Conservation (phyloP, 2,888 invertebrate species). For the Cordylochernes scorpioides region DNA sequence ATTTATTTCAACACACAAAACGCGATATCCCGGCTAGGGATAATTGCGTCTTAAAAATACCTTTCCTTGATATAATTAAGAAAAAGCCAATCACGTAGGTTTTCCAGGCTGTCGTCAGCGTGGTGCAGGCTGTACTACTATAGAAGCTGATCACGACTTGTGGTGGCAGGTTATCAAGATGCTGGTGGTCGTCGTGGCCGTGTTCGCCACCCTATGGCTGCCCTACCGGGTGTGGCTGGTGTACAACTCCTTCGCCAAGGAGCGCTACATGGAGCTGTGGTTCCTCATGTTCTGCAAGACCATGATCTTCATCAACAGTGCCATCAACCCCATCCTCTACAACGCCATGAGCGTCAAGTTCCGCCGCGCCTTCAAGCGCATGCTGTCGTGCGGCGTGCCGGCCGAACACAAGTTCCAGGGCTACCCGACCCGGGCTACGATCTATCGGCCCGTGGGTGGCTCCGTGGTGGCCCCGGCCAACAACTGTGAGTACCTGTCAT, state of each 20-base stretch:
- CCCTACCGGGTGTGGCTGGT: slow-evolving; percentile 34
- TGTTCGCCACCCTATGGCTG: slow-evolving; percentile 34
- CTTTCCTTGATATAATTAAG: too few relatives aligned
- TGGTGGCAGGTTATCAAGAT: slow-evolving; percentile 32
- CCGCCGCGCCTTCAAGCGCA: slow-evolving; percentile 29
- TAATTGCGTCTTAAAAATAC: too few relatives aligned
- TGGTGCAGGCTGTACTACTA: too few relatives aligned
- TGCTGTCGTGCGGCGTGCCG: slow-evolving; percentile 19
- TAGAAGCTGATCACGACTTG: too few relatives aligned
- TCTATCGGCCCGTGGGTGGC: too few relatives aligned
- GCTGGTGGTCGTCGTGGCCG: slow-evolving; percentile 31
- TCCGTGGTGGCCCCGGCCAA: too few relatives aligned
- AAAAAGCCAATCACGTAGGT: too few relatives aligned
- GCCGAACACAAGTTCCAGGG: not conserved
- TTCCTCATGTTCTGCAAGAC: slow-evolving; percentile 33
- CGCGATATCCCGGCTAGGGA: too few relatives aligned
- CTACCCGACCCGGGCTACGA: too few relatives aligned
- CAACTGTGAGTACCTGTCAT: too few relatives aligned
- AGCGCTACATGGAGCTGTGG: slow-evolving; percentile 29
- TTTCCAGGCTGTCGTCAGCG: too few relatives aligned
- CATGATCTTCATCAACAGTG: slow-evolving; percentile 34
- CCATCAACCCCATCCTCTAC: slow-evolving; percentile 36
- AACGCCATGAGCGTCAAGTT: slow-evolving; percentile 35
- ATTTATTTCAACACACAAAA: too few relatives aligned
- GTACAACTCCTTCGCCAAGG: slow-evolving; percentile 31